These are phyloP conservation scores for Xestoiulus laeticollis DNA, from an alignment of 2,888 invertebrate species.

Conservation along the genomic window DNA sequence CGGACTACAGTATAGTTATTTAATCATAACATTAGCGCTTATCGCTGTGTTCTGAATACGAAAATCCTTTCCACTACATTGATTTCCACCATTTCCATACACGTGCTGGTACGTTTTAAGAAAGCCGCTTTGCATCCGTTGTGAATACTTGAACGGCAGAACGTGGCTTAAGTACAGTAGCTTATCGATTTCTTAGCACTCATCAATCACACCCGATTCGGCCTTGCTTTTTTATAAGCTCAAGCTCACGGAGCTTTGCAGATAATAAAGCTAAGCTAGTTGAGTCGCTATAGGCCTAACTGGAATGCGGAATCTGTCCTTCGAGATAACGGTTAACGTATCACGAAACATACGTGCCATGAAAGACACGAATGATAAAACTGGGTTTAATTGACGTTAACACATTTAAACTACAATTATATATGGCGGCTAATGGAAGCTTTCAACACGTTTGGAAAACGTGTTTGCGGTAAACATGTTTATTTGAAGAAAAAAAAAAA, in stretches of 20 bases:
- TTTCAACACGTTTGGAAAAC: too few relatives aligned
- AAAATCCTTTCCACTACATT: too few relatives aligned
- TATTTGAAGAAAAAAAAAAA: too few relatives aligned
- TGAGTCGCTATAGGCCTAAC: background rate
- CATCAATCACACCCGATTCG: background rate
- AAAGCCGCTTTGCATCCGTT: background rate
- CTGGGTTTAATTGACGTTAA: background rate
- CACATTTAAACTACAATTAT: too few relatives aligned
- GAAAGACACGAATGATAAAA: background rate
- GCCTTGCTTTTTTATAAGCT: background rate
- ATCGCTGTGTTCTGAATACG: too few relatives aligned
- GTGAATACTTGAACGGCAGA: background rate
- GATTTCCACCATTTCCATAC: background rate
- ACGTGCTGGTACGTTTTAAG: background rate
- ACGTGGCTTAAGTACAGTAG: background rate
- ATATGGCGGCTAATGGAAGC: too few relatives aligned
- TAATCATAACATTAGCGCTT: too few relatives aligned
- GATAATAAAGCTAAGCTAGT: background rate
- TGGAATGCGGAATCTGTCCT: background rate
- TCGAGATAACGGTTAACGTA: background rate
- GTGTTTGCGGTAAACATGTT: too few relatives aligned
- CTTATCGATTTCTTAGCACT: conserved; percentile 12
- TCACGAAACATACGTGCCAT: background rate
- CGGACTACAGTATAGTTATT: too few relatives aligned
- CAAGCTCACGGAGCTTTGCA: background rate